Evolutionary conservation across 2,113 vertebrate genomes (phyloP).

Genomic region (Chascanopsetta lugubris): DNA sequence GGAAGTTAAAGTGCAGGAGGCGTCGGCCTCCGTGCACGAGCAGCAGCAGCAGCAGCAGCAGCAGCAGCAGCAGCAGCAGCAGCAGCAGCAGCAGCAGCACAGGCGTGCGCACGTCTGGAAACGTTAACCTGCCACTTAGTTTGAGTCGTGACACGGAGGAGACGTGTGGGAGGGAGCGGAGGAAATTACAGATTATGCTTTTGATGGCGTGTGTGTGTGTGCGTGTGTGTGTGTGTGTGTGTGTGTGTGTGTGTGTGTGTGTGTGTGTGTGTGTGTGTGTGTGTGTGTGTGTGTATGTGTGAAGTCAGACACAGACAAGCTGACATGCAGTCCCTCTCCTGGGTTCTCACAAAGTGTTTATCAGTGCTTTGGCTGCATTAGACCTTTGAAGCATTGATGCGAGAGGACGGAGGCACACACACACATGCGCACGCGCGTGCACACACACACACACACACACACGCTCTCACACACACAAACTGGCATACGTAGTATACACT

Average conservation of each 20-base stretch:
- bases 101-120: slow-evolving; percentile 21
- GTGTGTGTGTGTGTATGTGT: slow-evolving; percentile 12
- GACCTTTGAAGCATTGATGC: slow-evolving; percentile 41
- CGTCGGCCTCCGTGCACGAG: too few species aligned
- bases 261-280: slow-evolving; percentile 17
- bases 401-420: neutral
- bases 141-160: slow-evolving; percentile 36
- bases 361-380: slow-evolving; percentile 58
- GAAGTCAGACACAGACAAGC: slow-evolving; percentile 13
- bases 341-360: slow-evolving; percentile 46
- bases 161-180: slow-evolving; percentile 14
- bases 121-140: slow-evolving; percentile 40
- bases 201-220: slow-evolving; percentile 20
- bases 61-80: too few species aligned
- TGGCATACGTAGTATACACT: slow-evolving; percentile 5
- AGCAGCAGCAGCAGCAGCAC: too few species aligned
- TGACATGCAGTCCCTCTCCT: slow-evolving; percentile 52
- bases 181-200: slow-evolving; percentile 27
- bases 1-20: too few species aligned
- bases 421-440: neutral
- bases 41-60: too few species aligned
- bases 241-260: slow-evolving; percentile 16
- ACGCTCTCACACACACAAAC: neutral
- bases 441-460: slow-evolving; percentile 5
- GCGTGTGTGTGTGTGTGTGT: slow-evolving; percentile 12